These are phyloP conservation scores for Chironex yamaguchii DNA, from an alignment of 30 jellyfish, hydroid and myxozoan genomes.

Conservation along the genomic window DNA sequence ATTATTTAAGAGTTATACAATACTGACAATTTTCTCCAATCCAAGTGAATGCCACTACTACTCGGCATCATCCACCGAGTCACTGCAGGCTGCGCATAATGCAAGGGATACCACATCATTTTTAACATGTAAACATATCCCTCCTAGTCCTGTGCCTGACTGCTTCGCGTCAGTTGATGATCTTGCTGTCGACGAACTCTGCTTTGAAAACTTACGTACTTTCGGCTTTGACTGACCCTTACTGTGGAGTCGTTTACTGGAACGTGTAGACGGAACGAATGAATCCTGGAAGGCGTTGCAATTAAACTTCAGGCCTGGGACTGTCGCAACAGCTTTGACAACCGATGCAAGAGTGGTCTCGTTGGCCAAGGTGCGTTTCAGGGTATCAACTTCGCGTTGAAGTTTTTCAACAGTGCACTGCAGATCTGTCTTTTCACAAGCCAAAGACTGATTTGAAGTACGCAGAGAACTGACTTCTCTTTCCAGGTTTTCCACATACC, in stretches of 20 bases:
- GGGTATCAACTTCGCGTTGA: constrained; percentile 59
- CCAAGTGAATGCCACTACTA: too few relatives aligned
- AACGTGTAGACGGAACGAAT: neutral
- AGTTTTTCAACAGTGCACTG: constrained; percentile 31
- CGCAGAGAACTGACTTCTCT: constrained; percentile 75
- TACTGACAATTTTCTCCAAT: too few relatives aligned
- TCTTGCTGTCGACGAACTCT: neutral
- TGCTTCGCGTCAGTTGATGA: neutral
- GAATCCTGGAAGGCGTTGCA: neutral
- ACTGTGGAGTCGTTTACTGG: neutral
- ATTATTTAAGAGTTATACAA: too few relatives aligned
- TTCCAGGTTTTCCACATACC: constrained; percentile 76
- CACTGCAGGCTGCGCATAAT: constrained; percentile 76
- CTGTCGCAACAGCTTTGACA: constrained; percentile 70
- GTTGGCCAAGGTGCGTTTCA: constrained; percentile 62
- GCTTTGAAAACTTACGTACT: too few relatives aligned
- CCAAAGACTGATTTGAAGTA: constrained; percentile 45
- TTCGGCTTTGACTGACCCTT: neutral
- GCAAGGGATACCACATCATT: constrained; percentile 74
- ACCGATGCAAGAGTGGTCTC: constrained; percentile 80
- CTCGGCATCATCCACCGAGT: too few relatives aligned
- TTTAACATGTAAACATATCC: constrained; percentile 82
- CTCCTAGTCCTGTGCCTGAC: constrained; percentile 31
- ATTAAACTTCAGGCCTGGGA: constrained; percentile 55
- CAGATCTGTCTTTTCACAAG: constrained; percentile 39